A percentile compares a stretch with the other conserved stretches of the same genome.
phyloP scores from a whole-genome alignment of 2,888 invertebrate genomes.

The Eurytoma californica region DNA sequence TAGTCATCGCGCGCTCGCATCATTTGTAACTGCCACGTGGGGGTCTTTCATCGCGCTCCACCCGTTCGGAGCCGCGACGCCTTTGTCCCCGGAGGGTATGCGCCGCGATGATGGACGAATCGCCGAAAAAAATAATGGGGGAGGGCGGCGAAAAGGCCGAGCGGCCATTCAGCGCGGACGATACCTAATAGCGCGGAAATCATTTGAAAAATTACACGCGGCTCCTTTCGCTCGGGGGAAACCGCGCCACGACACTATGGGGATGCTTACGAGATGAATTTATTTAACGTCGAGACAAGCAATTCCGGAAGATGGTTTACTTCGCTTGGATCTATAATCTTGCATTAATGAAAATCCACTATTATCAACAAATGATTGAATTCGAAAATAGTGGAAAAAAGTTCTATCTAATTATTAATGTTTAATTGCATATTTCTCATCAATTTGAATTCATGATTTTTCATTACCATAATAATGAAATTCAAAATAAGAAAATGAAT shows the following conservation, averaged over 20 bases:
- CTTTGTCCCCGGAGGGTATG: constrained; percentile 28
- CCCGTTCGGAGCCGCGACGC: neutral
- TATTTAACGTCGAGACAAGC: too few relatives aligned
- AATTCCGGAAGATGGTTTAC: too few relatives aligned
- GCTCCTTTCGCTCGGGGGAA: constrained; percentile 2
- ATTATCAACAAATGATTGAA: too few relatives aligned
- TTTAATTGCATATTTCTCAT: too few relatives aligned
- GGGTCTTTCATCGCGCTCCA: constrained; percentile 23
- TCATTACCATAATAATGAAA: too few relatives aligned
- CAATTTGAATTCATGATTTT: too few relatives aligned
- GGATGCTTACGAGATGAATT: too few relatives aligned
- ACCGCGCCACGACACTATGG: neutral
- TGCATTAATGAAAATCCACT: too few relatives aligned
- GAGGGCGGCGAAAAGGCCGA: neutral
- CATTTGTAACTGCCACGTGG: constrained; percentile 49
- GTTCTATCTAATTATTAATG: too few relatives aligned
- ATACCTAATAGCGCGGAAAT: neutral
- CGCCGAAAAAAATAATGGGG: neutral
- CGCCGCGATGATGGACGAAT: neutral
- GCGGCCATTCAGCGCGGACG: neutral
- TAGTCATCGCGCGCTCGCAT: neutral
- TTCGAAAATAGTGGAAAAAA: too few relatives aligned
- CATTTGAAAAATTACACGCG: constrained; percentile 27
- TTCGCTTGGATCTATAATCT: too few relatives aligned
- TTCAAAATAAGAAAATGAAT: too few relatives aligned